Evolutionary conservation across 2,888 invertebrate genomes (phyloP), one percentile per base, ranked within the genome.

Genomic region (Ormyrus nitidulus): DNA sequence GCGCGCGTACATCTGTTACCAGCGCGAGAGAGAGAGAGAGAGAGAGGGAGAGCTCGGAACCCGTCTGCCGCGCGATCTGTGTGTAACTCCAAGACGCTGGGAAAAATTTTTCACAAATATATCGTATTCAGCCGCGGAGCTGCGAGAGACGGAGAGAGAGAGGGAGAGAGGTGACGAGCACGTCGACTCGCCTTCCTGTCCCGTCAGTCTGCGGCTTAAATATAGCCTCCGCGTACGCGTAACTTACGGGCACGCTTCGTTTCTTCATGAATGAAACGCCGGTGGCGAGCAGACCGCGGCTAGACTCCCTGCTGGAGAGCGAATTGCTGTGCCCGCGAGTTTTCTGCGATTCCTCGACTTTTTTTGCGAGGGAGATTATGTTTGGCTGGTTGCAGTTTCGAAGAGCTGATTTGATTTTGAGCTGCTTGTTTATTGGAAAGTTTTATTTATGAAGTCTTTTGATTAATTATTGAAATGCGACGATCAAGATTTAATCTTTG

Each of bases 211-310:
- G 84, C 86, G 86, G 85, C 87, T 87, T 88, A 88, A 88, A 88
- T 88, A 87, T 88, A 87, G 87, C 86, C 84, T 84, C 85, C 85
- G 85, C 48, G 70, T 8, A 0, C 48, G 49, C 49, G 10, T 66
- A 34, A 46, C 34, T 34, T 5, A 51, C 13, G 85, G 86, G 86
- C 88, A 85, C 83, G 86, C 87, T 88, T 88, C 88, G 88, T 87
- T 88, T 88, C 87, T 87, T 88, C 87, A 87, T 89, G 88, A 89
- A 89, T 88, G 89, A 88, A 87, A 85, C 84, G 81, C 83, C 73
- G 8, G 64, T 48, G 64, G 62, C 44, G 49, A 44, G n/a, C 74
- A 79, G 79, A 79, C 73, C 53, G 54, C 54, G 19, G 19, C 68
- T 64, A 74, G 74, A 79, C 79, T 61, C 72, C 44, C 2, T n/a